Base-by-base conservation (phyloP, 2,888 invertebrate genomes). In the Lingula anatina region DNA sequence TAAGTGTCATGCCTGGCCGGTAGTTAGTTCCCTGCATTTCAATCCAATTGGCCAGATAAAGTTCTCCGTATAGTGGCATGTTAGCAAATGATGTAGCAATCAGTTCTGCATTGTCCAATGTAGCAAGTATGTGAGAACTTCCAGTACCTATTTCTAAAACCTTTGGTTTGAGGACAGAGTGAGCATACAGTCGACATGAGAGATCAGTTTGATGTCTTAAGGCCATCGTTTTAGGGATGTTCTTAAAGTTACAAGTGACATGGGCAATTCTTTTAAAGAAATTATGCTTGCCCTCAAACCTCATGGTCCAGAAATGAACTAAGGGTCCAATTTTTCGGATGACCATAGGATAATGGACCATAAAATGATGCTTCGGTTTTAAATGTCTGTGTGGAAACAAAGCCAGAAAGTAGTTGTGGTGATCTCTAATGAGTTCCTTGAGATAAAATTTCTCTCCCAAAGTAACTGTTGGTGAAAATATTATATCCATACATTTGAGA, bases 251-350 rank as follows among this genome's bases (percentile, higher is more conserved):
- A 25, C 39, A 23, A 20, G 27, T 26, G 18, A 18, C 21, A 23
- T 38, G 39, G 37, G 43, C 35, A 37, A 41, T 25, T 26, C 38
- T n/a, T 39, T 56, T 56, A 41, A 56, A 55, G 37, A 47, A 55
- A 12, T 25, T 38, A 41, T 56, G 56, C 26, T 50, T 56, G 21
- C 23, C 44, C 31, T 56, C 52, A 47, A 56, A 56, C 20, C 55
- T 26, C 46, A 56, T 45, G 15, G 47, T 49, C 55, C 55, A 56
- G 20, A 38, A 18, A 12, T 44, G 20, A 18, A 44, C 25, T 36
- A 56, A 28, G 3, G 49, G 48, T 25, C 55, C 52, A 50, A 49
- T 56, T 24, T 27, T 24, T n/a, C 42, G 5, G 21, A 56, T 49
- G 18, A 53, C 47, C 12, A 38, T 37, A 40, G 56, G 49, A 39